phyloP scores from a whole-genome alignment of 2,797 vertebrate species.

The Smutsia temminckii region DNA sequence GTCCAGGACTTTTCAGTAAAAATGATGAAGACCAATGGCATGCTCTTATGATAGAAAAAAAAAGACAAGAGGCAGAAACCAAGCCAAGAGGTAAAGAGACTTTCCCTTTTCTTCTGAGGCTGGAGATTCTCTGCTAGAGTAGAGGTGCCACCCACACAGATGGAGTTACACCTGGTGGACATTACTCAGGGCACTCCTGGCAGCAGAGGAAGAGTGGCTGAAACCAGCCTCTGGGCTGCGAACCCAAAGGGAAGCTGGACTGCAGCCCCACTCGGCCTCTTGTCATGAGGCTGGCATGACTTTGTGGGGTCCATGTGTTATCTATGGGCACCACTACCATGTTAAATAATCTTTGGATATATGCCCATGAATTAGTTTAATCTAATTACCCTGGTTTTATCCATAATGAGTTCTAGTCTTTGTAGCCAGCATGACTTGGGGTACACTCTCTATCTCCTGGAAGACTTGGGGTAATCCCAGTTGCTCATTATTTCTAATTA shows the following conservation, averaged over 20 bases:
- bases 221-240: not conserved
- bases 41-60: not conserved
- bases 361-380: constrained; percentile 18
- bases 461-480: constrained; percentile 33
- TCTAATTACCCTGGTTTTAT: constrained; percentile 49
- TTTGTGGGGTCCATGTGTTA: not conserved
- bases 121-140: not conserved
- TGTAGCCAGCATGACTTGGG: not conserved
- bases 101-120: constrained; percentile 26
- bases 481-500: constrained; percentile 58
- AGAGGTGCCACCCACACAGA: constrained; percentile 42
- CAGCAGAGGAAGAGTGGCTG: not conserved
- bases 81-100: constrained; percentile 44
- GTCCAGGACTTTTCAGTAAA: constrained; percentile 45
- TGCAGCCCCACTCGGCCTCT: not conserved
- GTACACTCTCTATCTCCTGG: not conserved
- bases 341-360: constrained; percentile 28
- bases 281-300: not conserved
- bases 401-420: constrained; percentile 39
- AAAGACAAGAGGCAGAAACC: not conserved
- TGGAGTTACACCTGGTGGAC: constrained; percentile 21
- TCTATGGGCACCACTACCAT: constrained; percentile 24
- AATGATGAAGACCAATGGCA: not conserved
- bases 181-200: constrained; percentile 44
- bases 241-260: constrained; percentile 11